phyloP scores from a whole-genome alignment of 2,113 vertebrate species.

The Pimephales promelas region DNA sequence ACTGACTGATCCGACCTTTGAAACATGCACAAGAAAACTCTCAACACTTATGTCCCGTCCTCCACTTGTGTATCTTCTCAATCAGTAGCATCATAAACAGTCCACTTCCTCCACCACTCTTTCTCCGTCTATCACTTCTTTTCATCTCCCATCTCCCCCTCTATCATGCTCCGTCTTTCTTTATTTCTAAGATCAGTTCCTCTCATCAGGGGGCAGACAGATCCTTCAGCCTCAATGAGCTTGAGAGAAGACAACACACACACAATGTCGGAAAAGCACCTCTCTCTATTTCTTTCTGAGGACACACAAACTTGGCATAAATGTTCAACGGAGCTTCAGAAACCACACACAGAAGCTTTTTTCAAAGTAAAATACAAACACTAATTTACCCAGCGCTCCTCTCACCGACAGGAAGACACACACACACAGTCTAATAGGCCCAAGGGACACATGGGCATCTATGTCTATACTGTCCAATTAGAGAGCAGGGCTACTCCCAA shows the following conservation, averaged over 20 bases:
- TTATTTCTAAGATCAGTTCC: conserved; percentile 57
- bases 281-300: neutral
- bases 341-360: neutral
- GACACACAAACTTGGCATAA: conserved; percentile 2
- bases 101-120: conserved; percentile 11
- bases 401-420: conserved; percentile 59
- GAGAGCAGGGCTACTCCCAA: conserved; percentile 56
- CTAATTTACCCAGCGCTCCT: conserved; percentile 56
- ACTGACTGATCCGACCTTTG: conserved; percentile 8
- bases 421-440: conserved; percentile 68
- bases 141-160: conserved; percentile 29
- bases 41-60: conserved; percentile 20
- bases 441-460: conserved; percentile 68
- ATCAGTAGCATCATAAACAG: conserved; percentile 35
- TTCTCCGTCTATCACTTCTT: neutral
- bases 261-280: neutral
- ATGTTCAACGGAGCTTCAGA: neutral
- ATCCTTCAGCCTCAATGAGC: conserved; percentile 77
- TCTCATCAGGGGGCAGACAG: conserved; percentile 69
- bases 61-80: conserved; percentile 42
- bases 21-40: neutral
- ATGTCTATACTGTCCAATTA: conserved; percentile 73
- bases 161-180: neutral
- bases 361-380: neutral
- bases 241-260: conserved; percentile 65